phyloP scores from a whole-genome alignment of 2,113 vertebrate genomes.

The Zosterops lateralis region DNA sequence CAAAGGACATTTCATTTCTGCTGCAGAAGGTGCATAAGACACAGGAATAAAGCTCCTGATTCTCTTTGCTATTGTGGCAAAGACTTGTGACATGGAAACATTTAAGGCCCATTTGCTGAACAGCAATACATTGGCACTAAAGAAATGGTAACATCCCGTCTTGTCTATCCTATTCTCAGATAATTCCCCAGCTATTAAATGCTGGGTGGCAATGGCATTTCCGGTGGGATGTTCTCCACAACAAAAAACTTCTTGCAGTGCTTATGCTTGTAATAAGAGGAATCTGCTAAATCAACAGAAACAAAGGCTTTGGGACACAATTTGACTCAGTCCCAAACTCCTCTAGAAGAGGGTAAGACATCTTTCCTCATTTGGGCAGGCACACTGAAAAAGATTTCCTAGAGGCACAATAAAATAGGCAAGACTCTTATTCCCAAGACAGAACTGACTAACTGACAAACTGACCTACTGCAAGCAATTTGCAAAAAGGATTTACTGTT shows the following conservation, averaged over 20 bases:
- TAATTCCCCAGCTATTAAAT: neutral
- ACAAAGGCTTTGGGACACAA: neutral
- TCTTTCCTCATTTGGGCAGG: neutral
- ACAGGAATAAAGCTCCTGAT: neutral
- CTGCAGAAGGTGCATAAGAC: neutral
- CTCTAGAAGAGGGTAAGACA: neutral
- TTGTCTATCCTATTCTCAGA: neutral
- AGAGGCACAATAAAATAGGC: neutral
- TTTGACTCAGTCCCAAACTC: neutral
- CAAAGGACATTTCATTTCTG: neutral
- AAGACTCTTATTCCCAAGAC: neutral
- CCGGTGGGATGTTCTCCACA: neutral
- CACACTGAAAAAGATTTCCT: neutral
- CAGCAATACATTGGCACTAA: neutral
- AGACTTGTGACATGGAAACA: neutral
- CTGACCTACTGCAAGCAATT: neutral
- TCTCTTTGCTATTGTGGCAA: neutral
- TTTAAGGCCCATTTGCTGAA: neutral
- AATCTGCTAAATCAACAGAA: neutral
- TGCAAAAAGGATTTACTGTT: neutral
- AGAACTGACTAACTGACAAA: neutral
- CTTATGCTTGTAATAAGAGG: neutral
- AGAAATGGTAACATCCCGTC: neutral
- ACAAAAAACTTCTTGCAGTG: neutral
- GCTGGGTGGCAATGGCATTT: neutral